These are phyloP conservation scores for Aythya baeri DNA, from an alignment of 2,113 vertebrate species.

Conservation along the genomic window DNA sequence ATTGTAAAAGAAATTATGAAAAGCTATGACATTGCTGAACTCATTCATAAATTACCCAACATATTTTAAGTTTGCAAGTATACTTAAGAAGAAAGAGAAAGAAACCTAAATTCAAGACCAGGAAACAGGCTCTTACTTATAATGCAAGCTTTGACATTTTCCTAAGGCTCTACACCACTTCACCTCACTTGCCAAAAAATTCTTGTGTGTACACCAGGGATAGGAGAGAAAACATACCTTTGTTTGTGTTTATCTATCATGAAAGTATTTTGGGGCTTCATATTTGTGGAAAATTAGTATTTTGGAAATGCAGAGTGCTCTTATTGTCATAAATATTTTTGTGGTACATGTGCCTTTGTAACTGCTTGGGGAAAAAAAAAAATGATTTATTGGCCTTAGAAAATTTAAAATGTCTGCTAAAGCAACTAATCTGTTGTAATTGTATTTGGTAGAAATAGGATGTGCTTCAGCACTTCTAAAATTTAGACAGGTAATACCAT, in stretches of 20 bases:
- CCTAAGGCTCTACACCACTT: neutral
- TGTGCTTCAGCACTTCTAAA: neutral
- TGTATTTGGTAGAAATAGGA: neutral
- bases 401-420: neutral
- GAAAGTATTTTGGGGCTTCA: neutral
- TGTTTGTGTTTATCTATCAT: neutral
- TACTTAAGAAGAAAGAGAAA: neutral
- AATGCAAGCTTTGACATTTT: neutral
- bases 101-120: neutral
- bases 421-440: neutral
- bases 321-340: neutral
- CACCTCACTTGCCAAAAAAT: neutral
- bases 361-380: neutral
- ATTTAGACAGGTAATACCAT: neutral
- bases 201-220: neutral
- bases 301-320: neutral
- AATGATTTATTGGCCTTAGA: neutral
- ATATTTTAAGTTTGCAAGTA: neutral
- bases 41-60: neutral
- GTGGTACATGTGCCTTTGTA: neutral
- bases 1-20: neutral
- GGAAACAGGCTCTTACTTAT: neutral
- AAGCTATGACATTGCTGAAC: neutral
- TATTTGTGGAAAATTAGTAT: neutral
- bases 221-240: neutral